Base-by-base conservation (phyloP, 2,797 vertebrate genomes). In the Pangasius djambal region DNA sequence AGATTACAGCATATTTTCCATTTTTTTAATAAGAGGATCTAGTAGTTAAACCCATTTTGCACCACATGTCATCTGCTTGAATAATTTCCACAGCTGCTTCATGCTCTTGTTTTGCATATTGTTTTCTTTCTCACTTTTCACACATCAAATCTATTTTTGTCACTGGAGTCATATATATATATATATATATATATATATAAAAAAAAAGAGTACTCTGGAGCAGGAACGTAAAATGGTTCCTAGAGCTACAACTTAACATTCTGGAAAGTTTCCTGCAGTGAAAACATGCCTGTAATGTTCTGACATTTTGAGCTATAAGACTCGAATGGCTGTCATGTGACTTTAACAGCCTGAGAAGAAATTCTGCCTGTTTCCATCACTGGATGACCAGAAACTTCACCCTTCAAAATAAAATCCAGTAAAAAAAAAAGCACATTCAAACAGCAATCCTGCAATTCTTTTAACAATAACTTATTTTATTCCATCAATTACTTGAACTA, bases 341-440 rank as follows among this genome's bases (percentile, higher is more conserved):
- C 34, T 34, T 34, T 37, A 70, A 52, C 25, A 79, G 10, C 79
- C 34, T 20, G 40, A 25, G 22, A 61, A 2, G 78, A 25, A 59
- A 83, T 13, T 25, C 2, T 77, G 28, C 25, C 75, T 18, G 0
- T 52, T 55, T 55, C 16, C 13, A 34, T 52, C 48, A 3, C 22
- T 8, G 20, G 37, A 6, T 13, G 57, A 63, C 9, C 28, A 83
- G 37, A 87, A 44, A 22, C 61, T 87, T 20, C 7, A 18, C 12
- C 86, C 34, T n/a, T 28, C 16, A 55, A 81, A 52, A 67, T 57
- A 40, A 81, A 81, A 81, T 87, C 44, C 37, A 50, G 2, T 83
- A 44, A 63, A 50, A 69, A 44, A 63, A 50, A 69, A 65, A 34
- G 16, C 28, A 22, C 1, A 6, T 79, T 55, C 74, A 67, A 50